A percentile compares a stretch with the other conserved stretches of the same genome.
phyloP scores from a whole-genome alignment of 2,797 vertebrate species.

The Merluccius polli region DNA sequence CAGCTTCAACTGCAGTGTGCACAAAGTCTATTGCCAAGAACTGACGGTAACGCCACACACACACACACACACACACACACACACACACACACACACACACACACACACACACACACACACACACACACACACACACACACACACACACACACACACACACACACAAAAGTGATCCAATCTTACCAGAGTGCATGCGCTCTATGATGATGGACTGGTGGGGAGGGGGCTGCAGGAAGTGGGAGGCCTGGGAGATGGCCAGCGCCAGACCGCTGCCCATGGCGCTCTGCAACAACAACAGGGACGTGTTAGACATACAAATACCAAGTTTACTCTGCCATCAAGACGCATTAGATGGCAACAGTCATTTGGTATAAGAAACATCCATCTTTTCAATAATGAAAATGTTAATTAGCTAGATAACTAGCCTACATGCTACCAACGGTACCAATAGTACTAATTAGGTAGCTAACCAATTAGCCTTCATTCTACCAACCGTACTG shows the following conservation, averaged over 20 bases:
- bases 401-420: too few relatives aligned
- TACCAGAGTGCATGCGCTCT: constrained; percentile 99
- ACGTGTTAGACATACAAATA: not conserved
- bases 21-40: not conserved
- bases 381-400: too few relatives aligned
- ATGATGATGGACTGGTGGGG: constrained; percentile 99
- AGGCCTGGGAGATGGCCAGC: constrained; percentile 96
- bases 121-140: too few relatives aligned
- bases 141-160: too few relatives aligned
- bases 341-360: too few relatives aligned
- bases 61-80: not conserved
- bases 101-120: not conserved
- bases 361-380: too few relatives aligned
- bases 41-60: too few relatives aligned
- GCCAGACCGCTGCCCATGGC: constrained; percentile 91
- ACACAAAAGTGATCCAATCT: constrained; percentile 26
- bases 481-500: not conserved
- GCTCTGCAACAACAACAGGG: constrained; percentile 69
- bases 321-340: too few relatives aligned
- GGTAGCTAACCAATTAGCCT: not conserved
- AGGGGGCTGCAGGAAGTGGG: constrained; percentile 96
- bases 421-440: too few relatives aligned
- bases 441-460: not conserved
- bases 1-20: too few relatives aligned
- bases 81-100: not conserved